A percentile compares a stretch with the other conserved stretches of the same genome.
Evolutionary conservation across 2,113 vertebrate species (phyloP).

Genomic region (Petrocephalus zakoni): DNA sequence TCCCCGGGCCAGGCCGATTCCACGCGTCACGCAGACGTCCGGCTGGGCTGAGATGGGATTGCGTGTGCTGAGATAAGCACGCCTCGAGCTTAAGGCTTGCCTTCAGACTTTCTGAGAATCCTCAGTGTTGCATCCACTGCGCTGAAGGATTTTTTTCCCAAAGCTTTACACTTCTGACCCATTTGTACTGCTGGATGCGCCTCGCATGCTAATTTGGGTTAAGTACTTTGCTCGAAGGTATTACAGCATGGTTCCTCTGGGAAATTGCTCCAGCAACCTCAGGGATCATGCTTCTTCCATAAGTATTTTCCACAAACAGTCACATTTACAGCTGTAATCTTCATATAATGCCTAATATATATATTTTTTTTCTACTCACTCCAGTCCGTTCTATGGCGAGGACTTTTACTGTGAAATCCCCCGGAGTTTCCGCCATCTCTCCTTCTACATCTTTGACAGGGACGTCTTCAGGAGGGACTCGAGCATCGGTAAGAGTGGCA

Average conservation of each 20-base stretch:
- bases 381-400: conserved; percentile 94
- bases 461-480: conserved; percentile 98
- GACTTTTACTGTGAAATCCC: conserved; percentile 99
- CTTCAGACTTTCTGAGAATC: not conserved
- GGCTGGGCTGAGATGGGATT: not conserved
- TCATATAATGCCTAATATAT: not conserved
- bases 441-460: conserved; percentile 97
- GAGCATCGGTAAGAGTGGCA: conserved; percentile 80
- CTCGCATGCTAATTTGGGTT: not conserved
- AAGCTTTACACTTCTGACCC: not conserved
- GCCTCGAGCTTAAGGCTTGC: not conserved
- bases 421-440: conserved; percentile 90
- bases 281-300: not conserved
- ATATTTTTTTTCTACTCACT: conserved; percentile 26
- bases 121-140: not conserved
- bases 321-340: not conserved
- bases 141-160: not conserved
- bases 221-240: not conserved
- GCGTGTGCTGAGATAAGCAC: not conserved
- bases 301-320: not conserved
- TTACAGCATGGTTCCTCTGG: not conserved
- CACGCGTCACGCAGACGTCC: not conserved
- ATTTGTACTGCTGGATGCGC: not conserved
- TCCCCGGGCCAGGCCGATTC: not conserved
- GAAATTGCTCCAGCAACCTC: not conserved